Conservation (phyloP, 92 coral and sea anemone species). For the Metridium senile region DNA sequence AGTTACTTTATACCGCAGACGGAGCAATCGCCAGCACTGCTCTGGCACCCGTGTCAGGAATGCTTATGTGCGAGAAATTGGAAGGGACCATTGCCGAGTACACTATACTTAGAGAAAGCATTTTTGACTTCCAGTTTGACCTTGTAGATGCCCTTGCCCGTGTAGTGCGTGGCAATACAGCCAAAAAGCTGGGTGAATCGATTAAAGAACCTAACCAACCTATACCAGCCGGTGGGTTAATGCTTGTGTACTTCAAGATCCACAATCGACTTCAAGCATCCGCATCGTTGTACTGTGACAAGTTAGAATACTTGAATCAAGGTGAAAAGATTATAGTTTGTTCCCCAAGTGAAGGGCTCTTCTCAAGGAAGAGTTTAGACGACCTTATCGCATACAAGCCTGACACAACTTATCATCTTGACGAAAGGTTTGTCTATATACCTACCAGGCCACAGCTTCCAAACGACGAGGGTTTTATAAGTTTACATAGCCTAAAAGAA, state of each 20-base stretch:
- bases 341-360: conserved; percentile 44
- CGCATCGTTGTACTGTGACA: conserved; percentile 56
- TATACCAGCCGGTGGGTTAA: conserved; percentile 31
- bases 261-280: conserved; percentile 44
- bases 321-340: conserved; percentile 37
- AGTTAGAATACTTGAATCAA: conserved; percentile 38
- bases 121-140: conserved; percentile 69
- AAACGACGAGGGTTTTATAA: conserved; percentile 48
- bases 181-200: conserved; percentile 40
- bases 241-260: conserved; percentile 53
- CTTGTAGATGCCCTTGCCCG: conserved; percentile 50
- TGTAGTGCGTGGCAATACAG: conserved; percentile 52
- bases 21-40: conserved; percentile 28
- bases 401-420: conserved; percentile 30
- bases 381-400: conserved; percentile 47
- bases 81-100: conserved; percentile 66
- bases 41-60: conserved; percentile 27
- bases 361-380: conserved; percentile 44
- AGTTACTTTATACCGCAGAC: conserved; percentile 43
- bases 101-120: conserved; percentile 50
- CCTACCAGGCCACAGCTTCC: conserved; percentile 51
- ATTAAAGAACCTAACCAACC: conserved; percentile 27
- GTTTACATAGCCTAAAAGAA: conserved; percentile 23
- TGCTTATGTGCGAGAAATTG: conserved; percentile 47
- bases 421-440: conserved; percentile 52